These are phyloP conservation scores for Hetaerina titia DNA, from an alignment of 2,888 invertebrate genomes.

Conservation along the genomic window DNA sequence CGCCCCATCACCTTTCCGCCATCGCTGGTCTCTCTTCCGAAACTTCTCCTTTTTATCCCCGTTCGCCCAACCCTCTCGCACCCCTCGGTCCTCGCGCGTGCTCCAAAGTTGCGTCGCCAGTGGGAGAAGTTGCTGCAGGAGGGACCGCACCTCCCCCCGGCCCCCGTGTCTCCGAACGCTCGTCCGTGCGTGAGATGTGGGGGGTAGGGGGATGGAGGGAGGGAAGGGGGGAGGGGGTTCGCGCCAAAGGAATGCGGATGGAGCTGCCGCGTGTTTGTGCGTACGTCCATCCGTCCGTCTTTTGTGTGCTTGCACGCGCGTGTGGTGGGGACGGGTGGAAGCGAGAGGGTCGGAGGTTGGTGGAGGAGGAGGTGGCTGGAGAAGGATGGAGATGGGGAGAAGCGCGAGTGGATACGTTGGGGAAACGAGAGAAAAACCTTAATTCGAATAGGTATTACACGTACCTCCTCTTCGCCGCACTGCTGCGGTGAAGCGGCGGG, in stretches of 20 bases:
- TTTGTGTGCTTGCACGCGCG: neutral
- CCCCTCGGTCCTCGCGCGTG: neutral
- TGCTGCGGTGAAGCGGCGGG: too few species aligned
- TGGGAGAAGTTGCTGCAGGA: neutral
- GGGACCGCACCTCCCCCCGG: neutral
- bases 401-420: too few species aligned
- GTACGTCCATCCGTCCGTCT: neutral
- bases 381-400: too few species aligned
- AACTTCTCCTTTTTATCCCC: too few species aligned
- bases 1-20: too few species aligned
- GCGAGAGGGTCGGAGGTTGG: neutral
- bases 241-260: slow-evolving; percentile 3
- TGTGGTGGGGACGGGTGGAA: slow-evolving; percentile 61
- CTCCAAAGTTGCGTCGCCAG: neutral
- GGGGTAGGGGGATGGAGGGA: too few species aligned
- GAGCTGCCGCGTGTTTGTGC: neutral
- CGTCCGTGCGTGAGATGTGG: too few species aligned
- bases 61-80: neutral
- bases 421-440: too few species aligned
- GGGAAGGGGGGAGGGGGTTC: neutral
- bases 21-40: too few species aligned
- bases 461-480: too few species aligned
- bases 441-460: too few species aligned
- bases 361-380: neutral
- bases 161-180: neutral